Conservation (phyloP, 2,888 invertebrate genomes). For the Dione juno region DNA sequence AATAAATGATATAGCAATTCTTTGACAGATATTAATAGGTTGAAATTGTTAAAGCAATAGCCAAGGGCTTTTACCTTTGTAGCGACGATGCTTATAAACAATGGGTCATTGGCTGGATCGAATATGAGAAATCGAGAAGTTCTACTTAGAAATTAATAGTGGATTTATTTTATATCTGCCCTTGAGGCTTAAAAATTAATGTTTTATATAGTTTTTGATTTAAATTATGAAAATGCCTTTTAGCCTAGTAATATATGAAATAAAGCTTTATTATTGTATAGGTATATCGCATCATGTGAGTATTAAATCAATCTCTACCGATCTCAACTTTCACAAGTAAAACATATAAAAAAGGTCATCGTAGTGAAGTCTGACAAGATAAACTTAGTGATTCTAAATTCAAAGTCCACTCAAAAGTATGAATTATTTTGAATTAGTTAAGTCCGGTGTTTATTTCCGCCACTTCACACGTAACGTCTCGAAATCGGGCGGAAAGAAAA, state of each 20-base stretch:
- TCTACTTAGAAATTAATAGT: constrained; percentile 31
- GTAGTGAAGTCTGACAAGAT: too few relatives aligned
- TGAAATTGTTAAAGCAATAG: constrained; percentile 31
- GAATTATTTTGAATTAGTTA: too few relatives aligned
- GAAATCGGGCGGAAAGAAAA: background rate
- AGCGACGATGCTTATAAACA: constrained; percentile 33
- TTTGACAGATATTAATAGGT: constrained; percentile 32
- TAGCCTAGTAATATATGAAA: background rate
- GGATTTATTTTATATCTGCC: constrained; percentile 14
- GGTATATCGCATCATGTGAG: background rate
- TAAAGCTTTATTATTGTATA: background rate
- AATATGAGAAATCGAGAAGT: constrained; percentile 30
- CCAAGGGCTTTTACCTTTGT: constrained; percentile 24
- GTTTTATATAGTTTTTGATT: constrained; percentile 5
- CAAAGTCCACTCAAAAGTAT: too few relatives aligned
- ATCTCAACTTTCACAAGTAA: too few relatives aligned
- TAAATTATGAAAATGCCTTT: background rate
- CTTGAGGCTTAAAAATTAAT: constrained; percentile 21
- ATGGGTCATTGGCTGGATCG: constrained; percentile 35
- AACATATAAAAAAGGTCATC: too few relatives aligned
- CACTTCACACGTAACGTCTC: background rate
- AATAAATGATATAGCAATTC: constrained; percentile 1
- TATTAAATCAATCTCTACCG: too few relatives aligned
- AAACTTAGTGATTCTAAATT: too few relatives aligned
- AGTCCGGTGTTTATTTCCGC: background rate